Base-by-base conservation (phyloP, 1,140 invertebrate species). In the Globodera rostochiensis region DNA sequence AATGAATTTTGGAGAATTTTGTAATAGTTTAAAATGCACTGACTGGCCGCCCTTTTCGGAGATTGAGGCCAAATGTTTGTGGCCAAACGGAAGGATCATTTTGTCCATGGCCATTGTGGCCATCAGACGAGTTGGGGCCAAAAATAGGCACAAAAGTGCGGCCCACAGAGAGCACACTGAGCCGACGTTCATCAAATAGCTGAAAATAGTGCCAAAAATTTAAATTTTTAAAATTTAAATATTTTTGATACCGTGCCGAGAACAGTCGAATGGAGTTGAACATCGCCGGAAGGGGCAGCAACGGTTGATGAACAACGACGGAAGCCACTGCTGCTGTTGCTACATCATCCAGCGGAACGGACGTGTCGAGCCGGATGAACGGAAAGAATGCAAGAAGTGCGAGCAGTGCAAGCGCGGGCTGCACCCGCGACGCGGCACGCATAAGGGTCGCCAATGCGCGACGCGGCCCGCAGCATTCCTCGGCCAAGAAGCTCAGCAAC, bases 181-280 rank as follows among this genome's bases (percentile, higher is more conserved):
- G 25, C 82, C 82, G 3, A 85, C 73, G 50, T 77, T 79, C 81
- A 83, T 76, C 25, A 83, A 25, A 71, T 83, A 83, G 50, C 77
- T 79, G 21, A 19, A 64, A 53, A 21, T 19, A 45, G 19, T 69
- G 8, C 15, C 67, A 69, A 69, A 70, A 70, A 76, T 36, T 36
- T 36, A 36, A 36, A 36, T 36, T 36, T 2, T 36, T 36, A 0
- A 36, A 36, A 36, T 36, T 36, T 36, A 36, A 36, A 36, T 36
- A 3, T 36, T 36, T 36, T 36, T 36, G 1, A 0, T 49, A 79
- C 77, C 82, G 82, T 11, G 82, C 82, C 21, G 81, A 84, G 25
- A 78, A 84, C 46, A 83, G 83, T n/a, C 82, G 64, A 11, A 83
- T 84, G n/a, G 83, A 69, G 64, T 83, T 73, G 82, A 83, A 83